Evolutionary conservation across 2,888 invertebrate genomes (phyloP), one percentile per base, ranked within the genome.

Genomic region (Achlya flavicornis): DNA sequence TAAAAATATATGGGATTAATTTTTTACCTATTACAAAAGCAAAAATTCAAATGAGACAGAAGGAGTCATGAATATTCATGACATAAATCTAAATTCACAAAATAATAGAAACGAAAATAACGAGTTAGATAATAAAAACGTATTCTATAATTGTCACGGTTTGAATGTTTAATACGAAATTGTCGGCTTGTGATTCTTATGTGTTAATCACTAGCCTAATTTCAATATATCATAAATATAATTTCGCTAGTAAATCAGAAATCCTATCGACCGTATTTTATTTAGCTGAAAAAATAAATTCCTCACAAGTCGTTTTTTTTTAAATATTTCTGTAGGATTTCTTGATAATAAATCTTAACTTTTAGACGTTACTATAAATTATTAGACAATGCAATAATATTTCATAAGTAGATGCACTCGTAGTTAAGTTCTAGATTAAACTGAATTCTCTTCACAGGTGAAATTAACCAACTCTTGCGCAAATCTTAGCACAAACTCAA

Each of bases 301-400:
- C 10, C 53, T 16, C 10, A 53, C 53, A 43, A 53, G 58, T 58
- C 33, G 58, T 38, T 58, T 63, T 68, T 64, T 62, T 68, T 71
- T 62, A 65, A 67, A 71, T 74, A 65, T 73, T 72, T 73, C 70
- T 71, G 80, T 84, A 85, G 83, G 69, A 73, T 72, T 78, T 77
- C 71, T 81, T 82, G 78, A 83, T 60, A 79, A 74, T 84, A 74
- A 87, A 83, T 85, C 83, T 88, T 88, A 77, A 80, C 82, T 85
- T 79, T 66, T 90, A 90, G 90, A 80, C 76, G 81, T 88, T 85
- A 86, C 72, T 74, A 76, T 79, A 83, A 81, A 82, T 83, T 92
- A 53, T 19, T 53, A 91, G 89, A 78, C 74, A 85, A 89, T 84
- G 93, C 93, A 93, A 93, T 93, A 92, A 92, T 93, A 91, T 86